phyloP scores from a whole-genome alignment of 2,797 vertebrate species.

The Lutjanus campechanus region DNA sequence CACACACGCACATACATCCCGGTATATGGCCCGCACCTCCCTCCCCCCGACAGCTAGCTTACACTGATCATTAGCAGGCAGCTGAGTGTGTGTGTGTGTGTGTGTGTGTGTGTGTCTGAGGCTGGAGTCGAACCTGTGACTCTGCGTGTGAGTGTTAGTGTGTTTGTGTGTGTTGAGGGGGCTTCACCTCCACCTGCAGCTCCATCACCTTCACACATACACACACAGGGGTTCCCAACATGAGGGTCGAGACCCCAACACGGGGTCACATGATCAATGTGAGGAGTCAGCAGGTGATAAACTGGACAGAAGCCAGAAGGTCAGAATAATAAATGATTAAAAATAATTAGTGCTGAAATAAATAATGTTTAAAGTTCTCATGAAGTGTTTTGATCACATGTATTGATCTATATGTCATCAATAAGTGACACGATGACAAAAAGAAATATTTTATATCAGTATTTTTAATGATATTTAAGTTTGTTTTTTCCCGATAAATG shows the following conservation, averaged over 20 bases:
- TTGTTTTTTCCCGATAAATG: no score
- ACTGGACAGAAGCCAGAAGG: no score
- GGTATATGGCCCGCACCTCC: background rate
- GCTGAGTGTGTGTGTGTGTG: constrained; percentile 17
- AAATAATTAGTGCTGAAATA: no score
- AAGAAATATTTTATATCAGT: no score
- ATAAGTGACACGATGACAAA: no score
- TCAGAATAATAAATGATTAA: no score
- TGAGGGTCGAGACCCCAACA: background rate
- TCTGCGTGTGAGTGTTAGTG: background rate
- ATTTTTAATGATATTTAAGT: no score
- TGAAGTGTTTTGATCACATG: no score
- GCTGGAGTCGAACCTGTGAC: constrained; percentile 1
- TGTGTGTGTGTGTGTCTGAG: background rate
- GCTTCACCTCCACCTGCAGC: constrained; percentile 42
- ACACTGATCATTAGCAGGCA: constrained; percentile 3
- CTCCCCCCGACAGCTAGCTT: background rate
- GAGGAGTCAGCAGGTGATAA: no score
- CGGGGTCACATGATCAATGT: background rate
- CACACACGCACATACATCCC: background rate
- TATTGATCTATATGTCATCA: no score
- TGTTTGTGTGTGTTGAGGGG: no score
- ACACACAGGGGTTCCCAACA: background rate
- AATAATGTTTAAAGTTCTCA: no score
- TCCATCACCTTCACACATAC: constrained; percentile 1